Conservation (phyloP, 2,888 invertebrate genomes). For the Pollenia labialis region DNA sequence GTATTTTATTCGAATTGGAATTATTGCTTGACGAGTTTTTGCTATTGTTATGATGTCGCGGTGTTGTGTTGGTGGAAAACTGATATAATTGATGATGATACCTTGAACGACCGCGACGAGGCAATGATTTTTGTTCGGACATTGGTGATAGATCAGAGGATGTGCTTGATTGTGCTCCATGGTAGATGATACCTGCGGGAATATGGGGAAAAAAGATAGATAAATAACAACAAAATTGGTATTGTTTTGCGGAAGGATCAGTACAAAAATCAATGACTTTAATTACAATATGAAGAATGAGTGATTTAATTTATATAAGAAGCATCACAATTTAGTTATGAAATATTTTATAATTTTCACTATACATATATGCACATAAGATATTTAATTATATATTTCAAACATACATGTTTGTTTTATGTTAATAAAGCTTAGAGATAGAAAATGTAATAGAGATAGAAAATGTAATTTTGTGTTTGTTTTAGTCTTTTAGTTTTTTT, state of each 20-base stretch:
- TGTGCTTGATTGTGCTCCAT: slow-evolving; percentile 90
- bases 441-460: neutral
- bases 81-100: slow-evolving; percentile 85
- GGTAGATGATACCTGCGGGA: slow-evolving; percentile 88
- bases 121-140: slow-evolving; percentile 91
- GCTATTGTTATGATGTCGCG: slow-evolving; percentile 85
- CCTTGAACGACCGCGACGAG: slow-evolving; percentile 89
- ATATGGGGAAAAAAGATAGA: slow-evolving; percentile 71
- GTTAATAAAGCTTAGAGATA: neutral
- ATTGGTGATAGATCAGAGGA: slow-evolving; percentile 91
- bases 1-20: slow-evolving; percentile 80
- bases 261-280: slow-evolving; percentile 2
- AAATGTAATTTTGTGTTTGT: slow-evolving; percentile 46
- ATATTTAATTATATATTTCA: neutral
- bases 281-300: neutral
- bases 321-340: neutral
- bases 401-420: neutral
- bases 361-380: too few relatives aligned
- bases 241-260: slow-evolving; percentile 26
- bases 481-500: slow-evolving; percentile 67
- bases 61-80: slow-evolving; percentile 85
- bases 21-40: slow-evolving; percentile 79
- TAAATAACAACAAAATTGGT: slow-evolving; percentile 60
- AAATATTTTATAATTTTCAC: neutral
- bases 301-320: neutral